Evolutionary conservation across 1,140 invertebrate species (phyloP).

Genomic region (Aphelenchoides avenae): DNA sequence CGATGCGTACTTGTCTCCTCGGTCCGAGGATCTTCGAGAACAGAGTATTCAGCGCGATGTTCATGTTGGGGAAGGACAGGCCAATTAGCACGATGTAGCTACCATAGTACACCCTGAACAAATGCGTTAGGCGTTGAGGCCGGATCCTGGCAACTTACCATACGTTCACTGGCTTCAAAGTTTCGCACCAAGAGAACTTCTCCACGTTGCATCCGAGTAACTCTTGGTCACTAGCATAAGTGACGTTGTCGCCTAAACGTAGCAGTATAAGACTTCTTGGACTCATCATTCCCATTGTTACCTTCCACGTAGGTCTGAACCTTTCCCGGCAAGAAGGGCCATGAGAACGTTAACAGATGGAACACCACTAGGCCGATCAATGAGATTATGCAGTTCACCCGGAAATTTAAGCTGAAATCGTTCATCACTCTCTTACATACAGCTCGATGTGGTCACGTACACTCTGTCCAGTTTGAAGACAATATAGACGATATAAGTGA

Average conservation of each 20-base stretch:
- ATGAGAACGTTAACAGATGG: conserved; percentile 34
- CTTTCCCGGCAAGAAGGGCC: conserved; percentile 23
- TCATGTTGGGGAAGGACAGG: conserved; percentile 36
- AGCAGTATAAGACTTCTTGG: neutral
- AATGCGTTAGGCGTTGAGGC: conserved; percentile 4
- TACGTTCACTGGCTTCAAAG: neutral
- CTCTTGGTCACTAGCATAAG: conserved; percentile 18
- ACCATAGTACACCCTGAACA: conserved; percentile 25
- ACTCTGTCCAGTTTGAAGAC: conserved; percentile 36
- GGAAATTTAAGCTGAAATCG: conserved; percentile 20
- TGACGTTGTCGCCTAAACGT: neutral
- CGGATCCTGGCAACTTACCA: neutral
- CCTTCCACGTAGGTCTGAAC: conserved; percentile 18
- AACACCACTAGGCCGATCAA: conserved; percentile 18
- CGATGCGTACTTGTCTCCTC: neutral
- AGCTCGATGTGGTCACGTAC: conserved; percentile 8
- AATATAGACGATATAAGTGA: conserved; percentile 31
- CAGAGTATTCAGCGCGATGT: conserved; percentile 40
- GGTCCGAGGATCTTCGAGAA: conserved; percentile 48
- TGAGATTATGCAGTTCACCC: conserved; percentile 19
- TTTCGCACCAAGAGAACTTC: conserved; percentile 24
- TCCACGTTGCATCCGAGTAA: conserved; percentile 27
- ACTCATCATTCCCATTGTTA: neutral
- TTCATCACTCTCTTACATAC: conserved; percentile 3
- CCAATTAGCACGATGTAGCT: conserved; percentile 34